Evolutionary conservation across 2,797 vertebrate genomes (phyloP).

Genomic region (Acipenser transmontanus): DNA sequence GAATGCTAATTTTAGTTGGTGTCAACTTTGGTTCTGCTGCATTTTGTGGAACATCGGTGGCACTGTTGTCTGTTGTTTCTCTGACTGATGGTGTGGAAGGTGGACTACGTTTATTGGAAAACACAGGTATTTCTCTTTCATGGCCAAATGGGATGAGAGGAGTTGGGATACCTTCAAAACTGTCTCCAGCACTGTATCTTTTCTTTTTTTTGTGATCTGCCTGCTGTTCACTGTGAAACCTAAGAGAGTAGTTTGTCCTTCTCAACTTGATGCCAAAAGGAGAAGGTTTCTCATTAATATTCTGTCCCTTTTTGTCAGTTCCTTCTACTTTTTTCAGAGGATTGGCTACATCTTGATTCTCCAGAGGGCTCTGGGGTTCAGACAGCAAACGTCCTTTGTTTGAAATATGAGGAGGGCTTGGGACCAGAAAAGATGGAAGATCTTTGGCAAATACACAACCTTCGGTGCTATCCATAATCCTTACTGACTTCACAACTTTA

Average conservation of each 20-base stretch:
- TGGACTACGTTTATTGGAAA: conserved; percentile 46
- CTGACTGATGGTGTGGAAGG: conserved; percentile 37
- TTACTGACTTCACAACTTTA: conserved; percentile 49
- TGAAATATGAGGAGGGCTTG: conserved; percentile 55
- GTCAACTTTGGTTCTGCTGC: conserved; percentile 30
- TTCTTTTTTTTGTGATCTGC: conserved; percentile 84
- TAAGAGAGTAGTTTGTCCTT: conserved; percentile 92
- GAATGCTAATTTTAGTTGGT: conserved; percentile 30
- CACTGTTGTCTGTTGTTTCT: conserved; percentile 34
- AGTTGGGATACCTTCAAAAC: conserved; percentile 69
- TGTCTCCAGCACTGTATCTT: conserved; percentile 83
- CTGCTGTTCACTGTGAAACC: conserved; percentile 87
- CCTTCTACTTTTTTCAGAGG: conserved; percentile 21
- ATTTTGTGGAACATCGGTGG: conserved; percentile 36
- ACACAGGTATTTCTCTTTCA: conserved; percentile 58
- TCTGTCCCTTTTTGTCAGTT: conserved; percentile 47
- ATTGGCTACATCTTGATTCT: conserved; percentile 34
- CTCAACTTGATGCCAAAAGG: conserved; percentile 92
- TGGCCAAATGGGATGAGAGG: conserved; percentile 59
- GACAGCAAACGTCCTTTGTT: conserved; percentile 47
- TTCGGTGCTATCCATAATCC: conserved; percentile 64
- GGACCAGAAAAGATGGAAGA: conserved; percentile 94
- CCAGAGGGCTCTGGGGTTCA: conserved; percentile 36
- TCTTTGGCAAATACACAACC: conserved; percentile 97
- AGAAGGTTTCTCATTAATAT: conserved; percentile 66